A percentile compares a stretch with the other conserved stretches of the same genome.
Conservation (phyloP, 2,888 invertebrate species). For the Ormia ochracea region DNA sequence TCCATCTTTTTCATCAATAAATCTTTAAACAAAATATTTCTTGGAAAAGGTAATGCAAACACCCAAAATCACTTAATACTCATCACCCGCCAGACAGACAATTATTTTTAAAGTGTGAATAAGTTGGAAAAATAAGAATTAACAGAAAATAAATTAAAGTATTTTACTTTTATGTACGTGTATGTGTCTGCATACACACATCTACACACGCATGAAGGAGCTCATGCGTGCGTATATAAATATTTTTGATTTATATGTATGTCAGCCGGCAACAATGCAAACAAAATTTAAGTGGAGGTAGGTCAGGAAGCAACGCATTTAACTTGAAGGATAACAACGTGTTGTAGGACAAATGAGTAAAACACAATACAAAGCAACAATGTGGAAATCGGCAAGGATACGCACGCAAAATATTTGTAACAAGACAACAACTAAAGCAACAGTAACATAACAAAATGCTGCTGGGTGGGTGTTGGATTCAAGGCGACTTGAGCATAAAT, state of each 20-base stretch:
- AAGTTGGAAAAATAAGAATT: neutral
- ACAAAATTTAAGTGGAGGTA: conserved; percentile 64
- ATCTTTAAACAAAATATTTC: neutral
- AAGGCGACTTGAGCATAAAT: neutral
- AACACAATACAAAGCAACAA: neutral
- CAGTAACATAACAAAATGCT: neutral
- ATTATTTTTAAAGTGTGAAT: neutral
- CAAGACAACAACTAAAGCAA: neutral
- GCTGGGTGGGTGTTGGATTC: neutral
- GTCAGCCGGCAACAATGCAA: conserved; percentile 48
- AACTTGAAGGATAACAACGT: conserved; percentile 27
- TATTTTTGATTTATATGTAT: neutral
- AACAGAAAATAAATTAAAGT: neutral
- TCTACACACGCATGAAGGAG: neutral
- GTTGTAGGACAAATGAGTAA: neutral
- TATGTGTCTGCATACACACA: too few relatives aligned
- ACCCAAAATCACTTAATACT: neutral
- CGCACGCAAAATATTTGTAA: conserved; percentile 4
- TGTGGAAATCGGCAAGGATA: conserved; percentile 18
- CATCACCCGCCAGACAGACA: neutral
- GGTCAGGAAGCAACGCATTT: conserved; percentile 63
- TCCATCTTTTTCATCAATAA: neutral
- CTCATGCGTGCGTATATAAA: neutral
- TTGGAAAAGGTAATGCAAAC: conserved; percentile 13
- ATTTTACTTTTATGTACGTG: too few relatives aligned